These are phyloP conservation scores for Boloria selene DNA, from an alignment of 2,888 invertebrate species.

Conservation along the genomic window DNA sequence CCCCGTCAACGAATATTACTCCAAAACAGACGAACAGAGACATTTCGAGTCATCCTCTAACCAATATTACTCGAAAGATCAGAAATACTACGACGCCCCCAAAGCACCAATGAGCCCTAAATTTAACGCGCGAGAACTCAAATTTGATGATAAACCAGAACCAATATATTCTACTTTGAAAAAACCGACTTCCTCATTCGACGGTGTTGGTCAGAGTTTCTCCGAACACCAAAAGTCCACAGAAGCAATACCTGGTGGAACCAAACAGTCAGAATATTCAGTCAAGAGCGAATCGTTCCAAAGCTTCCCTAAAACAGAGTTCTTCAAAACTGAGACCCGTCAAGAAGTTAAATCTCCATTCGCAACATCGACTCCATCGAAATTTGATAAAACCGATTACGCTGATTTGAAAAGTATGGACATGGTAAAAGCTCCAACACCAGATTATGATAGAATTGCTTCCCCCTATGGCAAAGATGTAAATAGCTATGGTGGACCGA, in stretches of 20 bases:
- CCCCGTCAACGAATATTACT: slow-evolving; percentile 64
- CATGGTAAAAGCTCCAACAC: slow-evolving; percentile 67
- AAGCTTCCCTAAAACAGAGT: slow-evolving; percentile 69
- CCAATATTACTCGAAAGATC: slow-evolving; percentile 57
- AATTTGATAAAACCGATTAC: slow-evolving; percentile 57
- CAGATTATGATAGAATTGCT: slow-evolving; percentile 69
- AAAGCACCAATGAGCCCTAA: slow-evolving; percentile 69
- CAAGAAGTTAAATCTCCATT: slow-evolving; percentile 71
- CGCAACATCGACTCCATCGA: slow-evolving; percentile 65
- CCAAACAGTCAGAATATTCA: slow-evolving; percentile 68
- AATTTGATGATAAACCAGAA: slow-evolving; percentile 71
- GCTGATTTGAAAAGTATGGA: slow-evolving; percentile 53
- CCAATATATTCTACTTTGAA: slow-evolving; percentile 71
- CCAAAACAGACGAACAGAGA: slow-evolving; percentile 60
- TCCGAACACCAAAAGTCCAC: slow-evolving; percentile 72
- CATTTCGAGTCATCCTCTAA: slow-evolving; percentile 56
- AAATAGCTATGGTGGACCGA: slow-evolving; percentile 69
- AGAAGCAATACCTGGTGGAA: slow-evolving; percentile 73
- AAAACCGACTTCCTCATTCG: slow-evolving; percentile 58
- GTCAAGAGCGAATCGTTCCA: slow-evolving; percentile 72
- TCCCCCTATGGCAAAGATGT: slow-evolving; percentile 73
- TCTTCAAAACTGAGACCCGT: slow-evolving; percentile 59
- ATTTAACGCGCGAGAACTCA: slow-evolving; percentile 76
- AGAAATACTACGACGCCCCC: slow-evolving; percentile 65
- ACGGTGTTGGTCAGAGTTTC: slow-evolving; percentile 71